phyloP scores from a whole-genome alignment of 2,888 invertebrate species.

The Ommatoiulus sabulosus region DNA sequence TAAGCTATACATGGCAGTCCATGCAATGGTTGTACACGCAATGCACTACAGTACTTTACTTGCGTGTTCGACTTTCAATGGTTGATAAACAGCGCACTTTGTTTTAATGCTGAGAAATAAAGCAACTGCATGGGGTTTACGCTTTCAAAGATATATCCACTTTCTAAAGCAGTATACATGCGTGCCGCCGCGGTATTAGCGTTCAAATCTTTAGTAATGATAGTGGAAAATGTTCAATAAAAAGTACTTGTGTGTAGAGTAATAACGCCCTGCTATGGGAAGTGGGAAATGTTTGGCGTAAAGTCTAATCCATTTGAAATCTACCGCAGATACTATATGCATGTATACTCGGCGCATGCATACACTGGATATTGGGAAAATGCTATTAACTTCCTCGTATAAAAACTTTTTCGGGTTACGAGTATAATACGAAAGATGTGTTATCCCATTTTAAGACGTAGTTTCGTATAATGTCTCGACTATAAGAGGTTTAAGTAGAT shows the following conservation, averaged over 20 bases:
- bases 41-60: no score
- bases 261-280: background rate
- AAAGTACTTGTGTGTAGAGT: background rate
- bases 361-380: background rate
- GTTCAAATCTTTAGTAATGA: constrained; percentile 10
- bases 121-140: constrained; percentile 3
- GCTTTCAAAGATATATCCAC: background rate
- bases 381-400: background rate
- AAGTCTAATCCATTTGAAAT: constrained; percentile 5
- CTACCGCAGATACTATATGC: no score
- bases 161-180: background rate
- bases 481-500: constrained; percentile 28
- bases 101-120: background rate
- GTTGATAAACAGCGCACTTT: background rate
- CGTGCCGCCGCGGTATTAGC: background rate
- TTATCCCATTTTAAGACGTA: background rate
- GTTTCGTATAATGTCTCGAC: background rate
- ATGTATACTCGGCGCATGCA: background rate
- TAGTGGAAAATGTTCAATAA: constrained; percentile 35
- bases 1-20: no score
- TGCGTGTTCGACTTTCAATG: no score
- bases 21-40: no score
- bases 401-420: background rate
- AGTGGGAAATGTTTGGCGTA: background rate
- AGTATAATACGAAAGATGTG: constrained; percentile 7